Evolutionary conservation across 2,888 invertebrate species (phyloP).

Genomic region (Ephialtes manifestator): DNA sequence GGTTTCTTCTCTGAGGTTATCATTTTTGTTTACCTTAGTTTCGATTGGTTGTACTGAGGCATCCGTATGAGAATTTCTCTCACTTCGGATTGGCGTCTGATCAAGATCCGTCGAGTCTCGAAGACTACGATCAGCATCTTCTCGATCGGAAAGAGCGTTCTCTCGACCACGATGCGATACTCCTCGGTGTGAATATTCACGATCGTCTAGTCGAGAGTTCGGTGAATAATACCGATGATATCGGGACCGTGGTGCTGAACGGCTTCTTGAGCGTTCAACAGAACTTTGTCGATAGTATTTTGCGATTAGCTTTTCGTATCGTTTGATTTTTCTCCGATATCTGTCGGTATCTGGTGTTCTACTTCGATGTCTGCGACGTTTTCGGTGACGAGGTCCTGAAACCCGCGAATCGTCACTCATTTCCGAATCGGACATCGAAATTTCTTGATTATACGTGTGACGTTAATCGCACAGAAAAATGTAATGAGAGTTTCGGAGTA

Average conservation of each 20-base stretch:
- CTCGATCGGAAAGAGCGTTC: slow-evolving; percentile 23
- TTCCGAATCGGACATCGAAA: not conserved
- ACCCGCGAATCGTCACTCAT: not conserved
- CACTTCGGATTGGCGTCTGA: slow-evolving; percentile 12
- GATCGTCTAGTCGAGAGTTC: slow-evolving; percentile 6
- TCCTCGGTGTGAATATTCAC: not conserved
- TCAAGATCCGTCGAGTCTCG: slow-evolving; percentile 36
- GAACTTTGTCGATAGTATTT: not conserved
- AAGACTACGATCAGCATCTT: slow-evolving; percentile 22
- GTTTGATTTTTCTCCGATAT: slow-evolving; percentile 7
- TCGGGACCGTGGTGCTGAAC: not conserved
- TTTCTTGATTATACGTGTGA: not conserved
- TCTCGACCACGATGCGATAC: slow-evolving; percentile 9
- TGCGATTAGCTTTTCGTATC: not conserved
- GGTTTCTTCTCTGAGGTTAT: slow-evolving; percentile 27
- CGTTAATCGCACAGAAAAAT: not conserved
- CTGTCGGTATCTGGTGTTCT: too few species aligned
- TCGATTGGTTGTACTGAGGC: slow-evolving; percentile 4
- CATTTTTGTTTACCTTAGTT: slow-evolving; percentile 12
- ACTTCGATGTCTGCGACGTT: slow-evolving; percentile 2
- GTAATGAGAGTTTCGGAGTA: not conserved
- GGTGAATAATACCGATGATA: not conserved
- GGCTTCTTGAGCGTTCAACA: not conserved
- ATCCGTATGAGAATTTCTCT: not conserved
- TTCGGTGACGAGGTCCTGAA: slow-evolving; percentile 10